Evolutionary conservation across 2,888 invertebrate species (phyloP), one percentile per base, ranked within the genome.

Genomic region (Parascotia fuliginaria): DNA sequence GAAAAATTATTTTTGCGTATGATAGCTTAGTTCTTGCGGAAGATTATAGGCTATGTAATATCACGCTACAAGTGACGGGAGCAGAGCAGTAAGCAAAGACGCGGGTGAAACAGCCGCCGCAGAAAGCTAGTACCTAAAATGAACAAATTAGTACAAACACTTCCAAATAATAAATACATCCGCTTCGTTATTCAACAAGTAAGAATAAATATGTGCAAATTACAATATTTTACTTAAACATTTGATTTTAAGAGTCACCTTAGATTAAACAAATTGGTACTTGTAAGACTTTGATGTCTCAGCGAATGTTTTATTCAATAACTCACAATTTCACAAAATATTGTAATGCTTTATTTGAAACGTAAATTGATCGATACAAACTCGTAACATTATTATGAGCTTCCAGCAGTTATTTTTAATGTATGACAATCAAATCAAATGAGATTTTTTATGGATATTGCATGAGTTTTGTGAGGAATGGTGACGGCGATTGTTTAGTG

Each of bases 201-300:
- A 24, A 24, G 24, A 24, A 7, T 24, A 24, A 24, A 7, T 24
- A 24, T 7, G 7, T 9, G 29, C 12, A 29, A n/a, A 29, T 29
- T 11, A 12, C 11, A 12, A 29, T 3, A 29, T 29, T 12, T n/a
- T n/a, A n/a, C n/a, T n/a, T n/a, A n/a, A 29, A 29, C 11, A 29
- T 29, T 11, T 12, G 9, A 4, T 29, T 29, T 29, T 12, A 11
- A 29, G 12, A 29, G 29, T 12, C 3, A 29, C 0, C 29, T 11
- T 29, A 11, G 13, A 9, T 44, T 46, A 56, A 45, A 53, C 43
- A 56, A 47, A 28, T 46, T 42, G 42, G 50, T 27, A 47, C 31
- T 43, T 1, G 19, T 29, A 40, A 43, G 22, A 24, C 61, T 64
- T 65, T 61, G 47, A 61, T 58, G 61, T 58, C n/a, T 24, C 37